Evolutionary conservation across 2,888 invertebrate genomes (phyloP), one percentile per base, ranked within the genome.

Genomic region (Zelleria hepariella): DNA sequence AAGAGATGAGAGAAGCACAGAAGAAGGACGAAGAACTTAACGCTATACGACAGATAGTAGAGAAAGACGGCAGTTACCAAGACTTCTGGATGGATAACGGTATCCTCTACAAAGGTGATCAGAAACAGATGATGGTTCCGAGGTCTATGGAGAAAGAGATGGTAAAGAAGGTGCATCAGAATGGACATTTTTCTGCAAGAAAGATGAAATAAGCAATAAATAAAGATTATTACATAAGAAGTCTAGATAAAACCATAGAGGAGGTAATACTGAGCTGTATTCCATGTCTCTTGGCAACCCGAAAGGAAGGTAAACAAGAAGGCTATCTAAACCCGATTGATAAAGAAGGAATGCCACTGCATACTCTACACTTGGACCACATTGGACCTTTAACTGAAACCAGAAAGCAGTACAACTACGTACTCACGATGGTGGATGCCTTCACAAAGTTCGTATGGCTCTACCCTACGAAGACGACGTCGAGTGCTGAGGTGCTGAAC

Each of bases 401-500:
- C 0, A 65, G 65, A 1, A 76, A 74, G 59, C 57, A 60, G n/a
- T 76, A 77, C 51, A 73, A 74, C 49, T 64, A 78, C 42, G 70
- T 82, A 0, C 66, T 80, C 0, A 72, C 72, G 0, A 63, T 77
- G 0, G 61, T 78, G 0, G 77, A 80, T 62, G 69, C 62, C 0
- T 78, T 75, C 49, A 74, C 74, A 0, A 80, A 78, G 58, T 78
- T 77, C 66, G 67, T 65, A 1, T 78, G 79, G 74, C 10, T 78
- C 0, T 78, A 68, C 58, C 75, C 76, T 1, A 68, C 67, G 0
- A 76, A 75, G 58, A 61, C 67, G 1, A 69, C 68, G 0, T 62
- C 70, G 0, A 61, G 68, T 2, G 64, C 63, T 18, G 77, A 82
- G 57, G 71, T 68, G 0, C 47, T 80, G 2, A 21, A 64, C 3